Base-by-base conservation (phyloP, 2,797 vertebrate genomes). In the Pterois miles region DNA sequence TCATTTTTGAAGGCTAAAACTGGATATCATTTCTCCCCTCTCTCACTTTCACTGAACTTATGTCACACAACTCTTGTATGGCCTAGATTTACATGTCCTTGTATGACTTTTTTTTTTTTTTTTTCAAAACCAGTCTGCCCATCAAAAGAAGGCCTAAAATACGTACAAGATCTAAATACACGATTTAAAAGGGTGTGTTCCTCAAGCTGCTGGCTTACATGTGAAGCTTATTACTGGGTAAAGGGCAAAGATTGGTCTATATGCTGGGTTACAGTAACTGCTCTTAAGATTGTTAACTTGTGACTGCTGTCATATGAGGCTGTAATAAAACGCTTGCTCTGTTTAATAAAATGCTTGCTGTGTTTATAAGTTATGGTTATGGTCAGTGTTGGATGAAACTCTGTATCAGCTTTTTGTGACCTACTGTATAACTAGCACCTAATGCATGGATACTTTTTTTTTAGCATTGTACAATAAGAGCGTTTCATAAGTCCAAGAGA, bases 291-390 rank as follows among this genome's bases (percentile, higher is more conserved):
- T 73, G 68, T 71, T 57, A 86, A 86, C 72, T 65, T 87, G 84
- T 90, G 82, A 91, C 85, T 80, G 68, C 13, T 65, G 74, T 89
- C 81, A 81, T 78, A 76, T 83, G 88, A 75, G 75, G 18, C 52
- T 57, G 14, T 78, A 38, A 77, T 81, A 65, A 82, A 87, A 59
- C 1, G 2, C 68, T 67, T 38, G 27, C 23, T 78, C 43, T 71
- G 68, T 76, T 78, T 78, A 33, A 77, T 79, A 67, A 82, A 88
- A 53, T 1, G 4, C 75, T 65, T 36, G 34, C 25, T 78, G 57
- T 71, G 74, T 77, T 80, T 73, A 60, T 2, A 46, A 58, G 25
- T 70, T 52, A 56, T 25, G 4, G 11, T 74, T 25, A 40, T 27
- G 25, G 36, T 53, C 12, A 27, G 29, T 14, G 59, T 10, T 82